Percentiles rank a stretch among this genome's conserved stretches.
Evolutionary conservation across 2,113 vertebrate species (phyloP).

Genomic region (Anas platyrhynchos): DNA sequence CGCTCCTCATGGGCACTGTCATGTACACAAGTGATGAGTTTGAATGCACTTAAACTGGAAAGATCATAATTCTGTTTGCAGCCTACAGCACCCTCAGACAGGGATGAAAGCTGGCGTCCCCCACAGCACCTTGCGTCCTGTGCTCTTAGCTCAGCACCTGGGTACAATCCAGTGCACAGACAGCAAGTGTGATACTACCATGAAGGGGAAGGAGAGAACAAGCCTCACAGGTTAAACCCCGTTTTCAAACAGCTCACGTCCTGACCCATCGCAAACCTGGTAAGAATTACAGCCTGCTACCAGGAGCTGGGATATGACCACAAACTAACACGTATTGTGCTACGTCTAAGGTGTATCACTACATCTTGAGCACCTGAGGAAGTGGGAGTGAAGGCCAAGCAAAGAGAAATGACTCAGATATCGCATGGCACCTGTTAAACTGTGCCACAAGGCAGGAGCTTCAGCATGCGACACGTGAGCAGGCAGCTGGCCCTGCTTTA

Average conservation of each 20-base stretch:
- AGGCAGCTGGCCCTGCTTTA: neutral
- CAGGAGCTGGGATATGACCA: neutral
- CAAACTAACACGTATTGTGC: neutral
- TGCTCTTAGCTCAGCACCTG: neutral
- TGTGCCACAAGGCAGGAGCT: neutral
- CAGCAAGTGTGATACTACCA: neutral
- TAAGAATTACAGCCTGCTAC: neutral
- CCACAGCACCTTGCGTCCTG: rapidly evolving
- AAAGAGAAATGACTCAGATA: neutral
- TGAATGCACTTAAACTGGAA: neutral
- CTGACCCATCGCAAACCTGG: neutral
- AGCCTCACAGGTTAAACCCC: neutral
- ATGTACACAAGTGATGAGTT: neutral
- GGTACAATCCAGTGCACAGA: neutral
- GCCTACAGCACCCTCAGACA: neutral
- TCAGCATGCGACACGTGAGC: neutral
- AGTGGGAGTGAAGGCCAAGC: neutral
- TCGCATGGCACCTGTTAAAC: neutral
- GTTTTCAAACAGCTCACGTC: rapidly evolving
- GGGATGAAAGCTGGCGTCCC: too few relatives aligned
- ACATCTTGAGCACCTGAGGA: neutral
- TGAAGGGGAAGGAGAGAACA: neutral
- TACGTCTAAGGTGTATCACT: neutral
- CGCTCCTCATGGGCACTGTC: neutral
- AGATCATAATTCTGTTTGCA: neutral